A percentile compares a stretch with the other conserved stretches of the same genome.
These are phyloP conservation scores for Ennomos erosarius DNA, from an alignment of 2,888 invertebrate species.

Conservation along the genomic window DNA sequence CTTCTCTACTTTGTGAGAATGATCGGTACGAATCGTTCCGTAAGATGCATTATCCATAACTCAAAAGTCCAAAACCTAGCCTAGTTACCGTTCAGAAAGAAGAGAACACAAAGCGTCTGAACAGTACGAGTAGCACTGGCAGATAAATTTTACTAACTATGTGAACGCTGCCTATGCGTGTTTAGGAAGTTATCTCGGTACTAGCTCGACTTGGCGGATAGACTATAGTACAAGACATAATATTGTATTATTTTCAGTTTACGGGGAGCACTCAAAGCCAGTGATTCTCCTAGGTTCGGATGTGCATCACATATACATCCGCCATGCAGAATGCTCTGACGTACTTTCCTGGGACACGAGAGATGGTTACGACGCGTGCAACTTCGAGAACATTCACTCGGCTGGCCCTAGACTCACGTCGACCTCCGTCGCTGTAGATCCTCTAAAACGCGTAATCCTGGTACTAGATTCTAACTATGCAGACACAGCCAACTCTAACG, in stretches of 20 bases:
- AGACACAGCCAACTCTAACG: constrained; percentile 82
- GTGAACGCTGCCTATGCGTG: too few relatives aligned
- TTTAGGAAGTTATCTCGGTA: too few relatives aligned
- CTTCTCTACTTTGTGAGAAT: too few relatives aligned
- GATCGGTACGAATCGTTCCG: too few relatives aligned
- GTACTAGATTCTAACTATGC: constrained; percentile 87
- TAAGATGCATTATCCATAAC: too few relatives aligned
- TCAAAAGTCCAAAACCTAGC: too few relatives aligned
- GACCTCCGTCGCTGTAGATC: constrained; percentile 84
- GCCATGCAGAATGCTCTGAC: constrained; percentile 83
- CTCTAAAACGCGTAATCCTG: constrained; percentile 78
- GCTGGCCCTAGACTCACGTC: constrained; percentile 78
- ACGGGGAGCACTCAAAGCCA: constrained; percentile 59
- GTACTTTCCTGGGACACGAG: constrained; percentile 86
- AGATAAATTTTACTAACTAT: too few relatives aligned
- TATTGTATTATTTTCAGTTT: constrained; percentile 54
- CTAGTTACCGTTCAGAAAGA: too few relatives aligned
- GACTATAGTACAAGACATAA: too few relatives aligned
- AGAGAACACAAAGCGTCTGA: too few relatives aligned
- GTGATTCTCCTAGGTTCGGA: constrained; percentile 62
- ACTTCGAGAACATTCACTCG: constrained; percentile 80
- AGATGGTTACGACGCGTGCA: constrained; percentile 67
- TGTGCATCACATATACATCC: constrained; percentile 68
- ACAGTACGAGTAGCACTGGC: too few relatives aligned
- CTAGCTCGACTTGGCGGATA: too few relatives aligned